A percentile compares a stretch with the other conserved stretches of the same genome.
These are phyloP conservation scores for Ceramica pisi DNA, from an alignment of 2,888 invertebrate species.

Conservation along the genomic window DNA sequence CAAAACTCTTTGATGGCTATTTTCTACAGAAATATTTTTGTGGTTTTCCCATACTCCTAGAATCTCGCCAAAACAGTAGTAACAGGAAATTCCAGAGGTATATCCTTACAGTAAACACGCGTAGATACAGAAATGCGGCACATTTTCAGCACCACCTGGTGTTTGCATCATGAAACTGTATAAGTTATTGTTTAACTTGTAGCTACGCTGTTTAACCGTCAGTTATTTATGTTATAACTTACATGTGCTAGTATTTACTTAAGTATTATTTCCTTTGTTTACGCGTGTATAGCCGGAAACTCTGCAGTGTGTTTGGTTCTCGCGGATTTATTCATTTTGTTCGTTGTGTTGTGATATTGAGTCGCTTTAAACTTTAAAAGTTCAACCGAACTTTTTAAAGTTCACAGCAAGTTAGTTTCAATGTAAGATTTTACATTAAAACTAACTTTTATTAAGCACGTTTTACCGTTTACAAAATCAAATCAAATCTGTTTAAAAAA, in stretches of 20 bases:
- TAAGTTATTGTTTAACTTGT: conserved; percentile 49
- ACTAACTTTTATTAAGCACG: too few relatives aligned
- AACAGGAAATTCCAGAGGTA: conserved; percentile 1
- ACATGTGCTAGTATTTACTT: conserved; percentile 43
- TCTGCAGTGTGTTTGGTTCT: not conserved
- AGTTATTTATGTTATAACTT: conserved; percentile 49
- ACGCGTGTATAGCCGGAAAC: conserved; percentile 2
- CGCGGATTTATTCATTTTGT: not conserved
- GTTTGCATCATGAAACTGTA: conserved; percentile 22
- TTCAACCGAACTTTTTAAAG: too few relatives aligned
- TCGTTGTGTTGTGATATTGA: not conserved
- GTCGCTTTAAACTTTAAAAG: too few relatives aligned
- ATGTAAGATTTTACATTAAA: too few relatives aligned
- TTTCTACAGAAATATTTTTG: not conserved
- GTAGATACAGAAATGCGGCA: conserved; percentile 5
- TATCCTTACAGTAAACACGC: conserved; percentile 21
- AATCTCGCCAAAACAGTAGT: not conserved
- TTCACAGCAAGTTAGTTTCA: too few relatives aligned
- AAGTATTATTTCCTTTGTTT: conserved; percentile 37
- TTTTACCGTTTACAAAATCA: too few relatives aligned
- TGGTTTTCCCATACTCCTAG: not conserved
- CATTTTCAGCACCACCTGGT: conserved; percentile 27
- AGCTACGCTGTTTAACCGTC: conserved; percentile 16
- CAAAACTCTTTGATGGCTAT: not conserved
- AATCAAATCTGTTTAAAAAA: too few relatives aligned